phyloP scores from a whole-genome alignment of 2,113 vertebrate species.

The Oriolus oriolus region DNA sequence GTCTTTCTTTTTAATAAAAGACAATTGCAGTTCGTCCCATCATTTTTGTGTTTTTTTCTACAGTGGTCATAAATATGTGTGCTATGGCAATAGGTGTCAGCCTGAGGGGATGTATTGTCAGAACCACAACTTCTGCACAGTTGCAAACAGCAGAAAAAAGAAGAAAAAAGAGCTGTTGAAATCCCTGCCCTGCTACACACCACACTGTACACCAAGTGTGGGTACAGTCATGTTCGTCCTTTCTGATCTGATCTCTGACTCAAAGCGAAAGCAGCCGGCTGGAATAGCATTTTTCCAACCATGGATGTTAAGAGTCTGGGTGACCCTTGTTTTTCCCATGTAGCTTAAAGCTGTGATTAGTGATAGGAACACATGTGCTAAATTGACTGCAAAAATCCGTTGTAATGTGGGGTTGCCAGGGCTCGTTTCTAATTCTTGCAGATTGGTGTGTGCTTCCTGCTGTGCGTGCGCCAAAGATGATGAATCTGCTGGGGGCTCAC shows the following conservation, averaged over 20 bases:
- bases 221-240: neutral
- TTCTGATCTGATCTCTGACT: conserved; percentile 1
- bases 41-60: neutral
- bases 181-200: neutral
- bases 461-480: neutral
- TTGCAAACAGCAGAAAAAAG: neutral
- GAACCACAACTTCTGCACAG: neutral
- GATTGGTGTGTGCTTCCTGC: neutral
- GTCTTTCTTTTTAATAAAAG: neutral
- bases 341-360: conserved; percentile 44
- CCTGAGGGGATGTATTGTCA: neutral
- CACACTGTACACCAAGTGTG: neutral
- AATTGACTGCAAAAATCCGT: neutral
- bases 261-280: neutral
- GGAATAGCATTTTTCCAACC: neutral
- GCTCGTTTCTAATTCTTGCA: neutral
- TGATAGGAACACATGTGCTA: neutral
- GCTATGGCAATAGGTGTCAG: neutral
- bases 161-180: neutral
- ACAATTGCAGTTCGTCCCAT: neutral
- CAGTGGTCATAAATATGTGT: neutral
- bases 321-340: neutral
- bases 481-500: neutral
- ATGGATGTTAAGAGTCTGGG: neutral
- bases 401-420: neutral